Percentiles rank a stretch among this genome's conserved stretches.
Conservation (phyloP, 1,140 invertebrate genomes). For the Drosophila malerkotliana region DNA sequence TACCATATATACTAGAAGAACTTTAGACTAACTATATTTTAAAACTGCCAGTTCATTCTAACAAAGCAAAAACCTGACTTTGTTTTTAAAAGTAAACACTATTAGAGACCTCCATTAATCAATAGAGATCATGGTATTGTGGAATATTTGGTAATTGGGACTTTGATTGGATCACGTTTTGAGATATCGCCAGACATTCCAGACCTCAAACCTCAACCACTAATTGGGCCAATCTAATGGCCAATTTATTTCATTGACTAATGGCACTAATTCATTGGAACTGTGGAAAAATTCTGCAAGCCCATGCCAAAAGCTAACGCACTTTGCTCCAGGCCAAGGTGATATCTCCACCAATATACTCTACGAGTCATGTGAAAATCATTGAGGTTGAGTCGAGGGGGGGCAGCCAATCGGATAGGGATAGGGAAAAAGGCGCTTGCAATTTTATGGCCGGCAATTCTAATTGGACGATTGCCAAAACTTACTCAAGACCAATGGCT, state of each 20-base stretch:
- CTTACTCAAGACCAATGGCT: slow-evolving; percentile 37
- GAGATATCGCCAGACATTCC: slow-evolving; percentile 40
- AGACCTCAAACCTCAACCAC: slow-evolving; percentile 17
- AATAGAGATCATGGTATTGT: slow-evolving; percentile 6
- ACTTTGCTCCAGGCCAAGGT: slow-evolving; percentile 25
- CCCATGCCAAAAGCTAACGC: slow-evolving; percentile 1
- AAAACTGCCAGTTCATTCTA: slow-evolving; percentile 16
- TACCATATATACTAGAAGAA: neutral
- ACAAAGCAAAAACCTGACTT: slow-evolving; percentile 10
- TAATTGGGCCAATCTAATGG: slow-evolving; percentile 3
- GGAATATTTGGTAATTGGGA: slow-evolving; percentile 10
- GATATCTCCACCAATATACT: slow-evolving; percentile 16
- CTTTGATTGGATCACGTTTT: slow-evolving; percentile 40
- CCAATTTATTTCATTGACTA: slow-evolving; percentile 28
- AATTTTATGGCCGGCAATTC: slow-evolving; percentile 43
- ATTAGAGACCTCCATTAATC: neutral
- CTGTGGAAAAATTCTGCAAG: slow-evolving; percentile 26
- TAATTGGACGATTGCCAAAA: slow-evolving; percentile 55
- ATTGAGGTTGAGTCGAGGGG: slow-evolving; percentile 22
- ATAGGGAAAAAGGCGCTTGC: slow-evolving; percentile 27
- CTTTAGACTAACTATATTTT: neutral
- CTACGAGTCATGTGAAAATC: slow-evolving; percentile 45
- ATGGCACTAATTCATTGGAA: slow-evolving; percentile 29
- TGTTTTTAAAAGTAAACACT: slow-evolving; percentile 6
- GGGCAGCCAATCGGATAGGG: neutral